Conservation (phyloP, 2,113 vertebrate genomes). For the Pelobates fuscus region DNA sequence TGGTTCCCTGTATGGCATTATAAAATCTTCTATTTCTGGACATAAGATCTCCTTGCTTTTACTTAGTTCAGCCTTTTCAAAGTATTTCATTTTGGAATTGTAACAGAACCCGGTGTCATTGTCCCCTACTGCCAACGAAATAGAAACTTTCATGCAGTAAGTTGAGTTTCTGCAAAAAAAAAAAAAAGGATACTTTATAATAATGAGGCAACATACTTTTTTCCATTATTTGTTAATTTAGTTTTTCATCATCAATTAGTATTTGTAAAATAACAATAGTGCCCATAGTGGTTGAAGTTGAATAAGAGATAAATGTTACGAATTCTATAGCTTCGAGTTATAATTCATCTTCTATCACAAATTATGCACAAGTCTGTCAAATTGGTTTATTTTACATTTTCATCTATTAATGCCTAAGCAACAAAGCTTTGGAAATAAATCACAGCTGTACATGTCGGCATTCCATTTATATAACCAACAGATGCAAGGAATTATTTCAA, state of each 20-base stretch:
- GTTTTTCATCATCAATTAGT: slow-evolving; percentile 3
- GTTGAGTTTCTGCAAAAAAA: slow-evolving; percentile 89
- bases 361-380: slow-evolving; percentile 38
- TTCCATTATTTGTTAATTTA: background rate
- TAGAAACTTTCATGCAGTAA: slow-evolving; percentile 99
- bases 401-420: slow-evolving; percentile 25
- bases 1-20: slow-evolving; percentile 83
- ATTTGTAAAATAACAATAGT: slow-evolving; percentile 28
- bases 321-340: slow-evolving; percentile 25
- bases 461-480: slow-evolving; percentile 39
- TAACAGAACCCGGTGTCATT: slow-evolving; percentile 96
- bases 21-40: slow-evolving; percentile 90
- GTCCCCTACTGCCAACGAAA: slow-evolving; percentile 92
- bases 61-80: slow-evolving; percentile 96
- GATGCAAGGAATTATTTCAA: slow-evolving; percentile 31
- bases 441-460: slow-evolving; percentile 17
- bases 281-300: background rate
- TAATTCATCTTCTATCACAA: slow-evolving; percentile 33
- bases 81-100: slow-evolving; percentile 97
- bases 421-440: slow-evolving; percentile 23
- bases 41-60: slow-evolving; percentile 96
- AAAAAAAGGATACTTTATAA: slow-evolving; percentile 54
- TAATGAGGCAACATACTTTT: background rate
- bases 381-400: slow-evolving; percentile 31
- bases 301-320: slow-evolving; percentile 15